Base-by-base conservation (phyloP, 2,113 vertebrate species). In the Entomyzon cyanotis region DNA sequence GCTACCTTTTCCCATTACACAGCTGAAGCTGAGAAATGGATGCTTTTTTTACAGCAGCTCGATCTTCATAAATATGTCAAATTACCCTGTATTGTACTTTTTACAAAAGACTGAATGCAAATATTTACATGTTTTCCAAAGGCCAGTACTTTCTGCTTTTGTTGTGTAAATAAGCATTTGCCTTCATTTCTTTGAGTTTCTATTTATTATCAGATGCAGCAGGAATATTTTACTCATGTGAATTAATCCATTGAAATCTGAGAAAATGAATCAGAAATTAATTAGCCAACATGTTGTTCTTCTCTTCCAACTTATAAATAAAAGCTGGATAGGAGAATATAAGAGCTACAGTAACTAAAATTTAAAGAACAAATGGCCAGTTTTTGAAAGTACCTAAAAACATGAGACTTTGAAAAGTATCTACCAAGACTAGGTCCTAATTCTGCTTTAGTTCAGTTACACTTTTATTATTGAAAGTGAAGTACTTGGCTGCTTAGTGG, bases 71-170 rank as follows among this genome's bases (percentile, higher is more conserved):
- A 90, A 88, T 89, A 62, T 60, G 55, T 80, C 68, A 89, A 47
- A 63, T 95, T 86, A 77, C 5, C 3, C 28, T n/a, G 52, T 59
- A 88, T 39, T 89, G 47, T 70, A 55, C 15, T 37, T 94, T 73
- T 87, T 41, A 84, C 30, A 81, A 84, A 90, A 92, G 59, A 81
- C 35, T n/a, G 59, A 86, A 89, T 50, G 47, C 14, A 96, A 96
- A 94, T 84, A 95, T 94, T 94, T 92, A 60, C 25, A 30, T 79
- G 67, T 59, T 89, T 96, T 89, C 25, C 80, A 84, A 92, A 94
- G 60, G 33, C 39, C 47, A 60, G 6, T 78, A 59, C 12, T 84
- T 83, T 84, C 52, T 90, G 56, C 15, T 77, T 93, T 93, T 91
- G 44, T 94, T 84, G 35, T 91, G 53, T 75, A 92, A 92, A 92